Conservation (phyloP, 2,797 vertebrate genomes). For the Alauda arvensis region DNA sequence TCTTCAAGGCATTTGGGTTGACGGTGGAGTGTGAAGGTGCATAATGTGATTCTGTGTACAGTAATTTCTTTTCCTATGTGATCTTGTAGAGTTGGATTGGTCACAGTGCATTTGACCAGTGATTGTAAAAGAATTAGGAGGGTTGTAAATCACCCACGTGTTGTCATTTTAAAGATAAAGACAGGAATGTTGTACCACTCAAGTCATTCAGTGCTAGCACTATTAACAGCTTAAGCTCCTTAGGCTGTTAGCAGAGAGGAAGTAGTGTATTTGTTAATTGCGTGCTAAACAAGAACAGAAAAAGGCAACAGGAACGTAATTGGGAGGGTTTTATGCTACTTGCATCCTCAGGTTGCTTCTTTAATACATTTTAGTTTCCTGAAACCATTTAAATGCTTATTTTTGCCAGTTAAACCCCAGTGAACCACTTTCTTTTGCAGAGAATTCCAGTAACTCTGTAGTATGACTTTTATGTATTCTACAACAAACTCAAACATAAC, state of each 20-base stretch:
- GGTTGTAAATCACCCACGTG: conserved; percentile 58
- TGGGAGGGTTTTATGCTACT: conserved; percentile 17
- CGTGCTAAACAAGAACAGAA: conserved; percentile 58
- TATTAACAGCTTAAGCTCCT: conserved; percentile 52
- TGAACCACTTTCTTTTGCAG: not conserved
- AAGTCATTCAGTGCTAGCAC: conserved; percentile 30
- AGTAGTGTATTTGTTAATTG: conserved; percentile 72
- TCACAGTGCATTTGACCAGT: conserved; percentile 44
- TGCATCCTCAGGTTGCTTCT: conserved; percentile 30
- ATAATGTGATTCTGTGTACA: conserved; percentile 20
- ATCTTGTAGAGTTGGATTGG: conserved; percentile 30
- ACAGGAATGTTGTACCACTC: conserved; percentile 51
- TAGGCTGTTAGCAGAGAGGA: conserved; percentile 66
- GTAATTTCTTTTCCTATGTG: conserved; percentile 24
- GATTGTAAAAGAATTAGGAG: conserved; percentile 57
- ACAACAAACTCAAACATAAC: not conserved
- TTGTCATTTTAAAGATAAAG: conserved; percentile 66
- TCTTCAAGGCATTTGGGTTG: conserved; percentile 1
- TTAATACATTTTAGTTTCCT: conserved; percentile 54
- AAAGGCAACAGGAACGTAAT: conserved; percentile 38
- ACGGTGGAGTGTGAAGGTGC: conserved; percentile 1
- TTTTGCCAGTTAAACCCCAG: not conserved
- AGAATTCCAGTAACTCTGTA: not conserved
- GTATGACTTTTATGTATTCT: not conserved
- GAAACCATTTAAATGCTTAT: conserved; percentile 34